These are phyloP conservation scores for Habrosyne pyritoides DNA, from an alignment of 2,888 invertebrate genomes.

Conservation along the genomic window DNA sequence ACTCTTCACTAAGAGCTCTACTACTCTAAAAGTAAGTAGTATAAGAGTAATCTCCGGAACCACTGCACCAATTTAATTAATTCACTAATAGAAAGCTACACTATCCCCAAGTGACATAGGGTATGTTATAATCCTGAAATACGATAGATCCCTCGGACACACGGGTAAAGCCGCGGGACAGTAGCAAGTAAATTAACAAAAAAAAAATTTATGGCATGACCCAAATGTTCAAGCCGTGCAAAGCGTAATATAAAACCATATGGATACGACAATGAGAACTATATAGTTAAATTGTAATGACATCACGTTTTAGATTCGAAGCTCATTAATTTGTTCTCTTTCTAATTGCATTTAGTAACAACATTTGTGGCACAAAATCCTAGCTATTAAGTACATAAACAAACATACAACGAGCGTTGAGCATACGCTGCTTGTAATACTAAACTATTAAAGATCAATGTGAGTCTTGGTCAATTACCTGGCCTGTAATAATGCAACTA, in stretches of 20 bases:
- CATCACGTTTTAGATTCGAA: slow-evolving; percentile 1
- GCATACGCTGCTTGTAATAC: background rate
- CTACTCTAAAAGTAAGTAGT: no score
- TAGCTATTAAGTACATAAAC: background rate
- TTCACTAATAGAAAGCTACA: no score
- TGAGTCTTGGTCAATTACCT: slow-evolving; percentile 41
- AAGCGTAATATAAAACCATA: background rate
- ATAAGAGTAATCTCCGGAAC: no score
- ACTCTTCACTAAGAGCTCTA: no score
- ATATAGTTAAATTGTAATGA: background rate
- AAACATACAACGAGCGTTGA: background rate
- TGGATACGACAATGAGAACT: slow-evolving; percentile 11
- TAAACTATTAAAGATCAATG: slow-evolving; percentile 33
- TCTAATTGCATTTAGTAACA: background rate
- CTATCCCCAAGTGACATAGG: no score
- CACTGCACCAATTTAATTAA: no score
- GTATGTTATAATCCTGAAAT: no score
- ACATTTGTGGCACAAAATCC: background rate
- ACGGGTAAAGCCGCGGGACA: no score
- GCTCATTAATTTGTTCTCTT: background rate
- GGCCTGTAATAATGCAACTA: slow-evolving; percentile 38
- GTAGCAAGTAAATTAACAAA: background rate
- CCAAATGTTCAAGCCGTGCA: background rate
- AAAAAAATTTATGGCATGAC: background rate
- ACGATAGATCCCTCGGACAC: no score